Conservation (phyloP, 2,797 vertebrate species). For the Caiman crocodilus region DNA sequence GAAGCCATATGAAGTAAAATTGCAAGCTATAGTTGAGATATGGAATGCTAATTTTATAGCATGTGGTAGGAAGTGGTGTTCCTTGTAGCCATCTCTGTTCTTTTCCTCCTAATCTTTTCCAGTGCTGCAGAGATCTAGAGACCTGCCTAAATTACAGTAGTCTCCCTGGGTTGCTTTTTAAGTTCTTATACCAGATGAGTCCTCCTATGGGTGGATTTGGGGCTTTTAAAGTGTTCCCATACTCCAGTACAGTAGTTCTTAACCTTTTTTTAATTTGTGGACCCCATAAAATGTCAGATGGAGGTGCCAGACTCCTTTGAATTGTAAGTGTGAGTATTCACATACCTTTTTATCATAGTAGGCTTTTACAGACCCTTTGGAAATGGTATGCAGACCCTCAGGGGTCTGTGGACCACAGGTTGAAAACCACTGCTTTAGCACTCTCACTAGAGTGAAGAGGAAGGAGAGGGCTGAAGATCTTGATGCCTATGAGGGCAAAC, state of each 20-base stretch:
- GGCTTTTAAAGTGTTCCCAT: neutral
- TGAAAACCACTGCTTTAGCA: neutral
- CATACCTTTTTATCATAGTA: no score
- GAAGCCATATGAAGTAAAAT: slow-evolving; percentile 39
- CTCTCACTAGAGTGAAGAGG: neutral
- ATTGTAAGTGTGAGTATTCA: no score
- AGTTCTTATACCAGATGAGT: neutral
- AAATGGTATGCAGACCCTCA: no score
- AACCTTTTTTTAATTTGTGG: no score
- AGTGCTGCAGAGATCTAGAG: neutral
- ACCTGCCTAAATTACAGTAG: neutral
- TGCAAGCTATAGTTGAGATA: neutral
- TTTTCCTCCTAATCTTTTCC: neutral
- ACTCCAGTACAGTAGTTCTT: no score
- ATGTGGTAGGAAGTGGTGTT: no score
- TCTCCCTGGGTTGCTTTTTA: neutral
- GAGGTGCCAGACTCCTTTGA: no score
- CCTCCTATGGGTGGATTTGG: neutral
- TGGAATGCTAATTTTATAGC: no score
- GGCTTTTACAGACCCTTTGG: no score
- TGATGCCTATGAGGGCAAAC: neutral
- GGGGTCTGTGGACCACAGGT: no score
- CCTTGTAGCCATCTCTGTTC: neutral
- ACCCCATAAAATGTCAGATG: no score
- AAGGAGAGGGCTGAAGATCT: neutral